These are phyloP conservation scores for Ursus arctos DNA, from an alignment of 2,113 vertebrate genomes.

Conservation along the genomic window DNA sequence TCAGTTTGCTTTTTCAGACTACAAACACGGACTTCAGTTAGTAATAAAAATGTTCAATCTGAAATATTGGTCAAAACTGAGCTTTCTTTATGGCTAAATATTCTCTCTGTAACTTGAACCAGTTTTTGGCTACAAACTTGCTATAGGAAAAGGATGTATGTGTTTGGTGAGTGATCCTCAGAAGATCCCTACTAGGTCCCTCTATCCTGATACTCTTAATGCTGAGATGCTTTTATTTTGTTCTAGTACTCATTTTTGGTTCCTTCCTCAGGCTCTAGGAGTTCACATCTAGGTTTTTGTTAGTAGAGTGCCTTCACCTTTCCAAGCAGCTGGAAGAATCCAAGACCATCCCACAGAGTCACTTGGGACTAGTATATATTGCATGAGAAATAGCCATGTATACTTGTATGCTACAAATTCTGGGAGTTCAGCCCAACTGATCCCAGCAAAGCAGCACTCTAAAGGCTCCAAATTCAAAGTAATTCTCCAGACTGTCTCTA, in stretches of 20 bases:
- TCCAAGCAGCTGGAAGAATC: neutral
- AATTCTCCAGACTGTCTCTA: neutral
- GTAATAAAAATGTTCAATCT: conserved; percentile 3
- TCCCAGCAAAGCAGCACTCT: neutral
- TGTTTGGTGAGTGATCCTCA: neutral
- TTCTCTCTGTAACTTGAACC: neutral
- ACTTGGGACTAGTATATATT: neutral
- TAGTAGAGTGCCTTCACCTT: neutral
- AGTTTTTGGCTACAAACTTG: neutral
- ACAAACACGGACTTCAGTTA: neutral
- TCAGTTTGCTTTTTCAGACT: neutral
- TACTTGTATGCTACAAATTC: neutral
- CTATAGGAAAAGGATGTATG: neutral
- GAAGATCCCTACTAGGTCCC: neutral
- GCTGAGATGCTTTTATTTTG: neutral
- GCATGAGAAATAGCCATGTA: neutral
- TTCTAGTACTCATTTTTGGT: neutral
- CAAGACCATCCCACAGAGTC: neutral
- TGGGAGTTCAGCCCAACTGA: neutral
- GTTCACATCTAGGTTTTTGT: neutral
- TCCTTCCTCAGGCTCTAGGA: neutral
- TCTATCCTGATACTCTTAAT: neutral
- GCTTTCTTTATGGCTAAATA: conserved; percentile 26
- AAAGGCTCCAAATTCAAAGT: neutral
- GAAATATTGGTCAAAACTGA: neutral